phyloP scores from a whole-genome alignment of 2,113 vertebrate species.

The Ranitomeya variabilis region DNA sequence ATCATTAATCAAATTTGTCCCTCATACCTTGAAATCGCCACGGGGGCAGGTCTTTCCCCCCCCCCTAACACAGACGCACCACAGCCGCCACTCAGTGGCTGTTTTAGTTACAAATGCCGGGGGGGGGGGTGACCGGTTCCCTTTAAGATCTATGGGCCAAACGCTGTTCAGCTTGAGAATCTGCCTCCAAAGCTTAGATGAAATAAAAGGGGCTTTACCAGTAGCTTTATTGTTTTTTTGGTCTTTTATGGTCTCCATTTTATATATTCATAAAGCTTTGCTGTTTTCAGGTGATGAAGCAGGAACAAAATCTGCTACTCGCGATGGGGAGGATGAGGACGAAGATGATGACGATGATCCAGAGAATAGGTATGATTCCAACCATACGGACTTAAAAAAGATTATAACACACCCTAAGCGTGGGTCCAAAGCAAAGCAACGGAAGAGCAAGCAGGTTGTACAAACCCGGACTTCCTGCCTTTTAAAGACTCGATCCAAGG shows the following conservation, averaged over 20 bases:
- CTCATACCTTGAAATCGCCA: too few species aligned
- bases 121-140: too few species aligned
- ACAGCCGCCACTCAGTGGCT: too few species aligned
- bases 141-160: too few species aligned
- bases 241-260: not conserved
- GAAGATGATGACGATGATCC: slow-evolving; percentile 92
- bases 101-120: too few species aligned
- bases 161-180: too few species aligned
- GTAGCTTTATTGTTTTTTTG: not conserved
- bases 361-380: slow-evolving; percentile 97
- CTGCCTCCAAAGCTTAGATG: too few species aligned
- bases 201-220: too few species aligned
- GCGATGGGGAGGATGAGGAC: slow-evolving; percentile 79
- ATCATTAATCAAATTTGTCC: too few species aligned
- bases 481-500: slow-evolving; percentile 76
- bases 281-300: slow-evolving; percentile 84
- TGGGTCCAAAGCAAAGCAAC: slow-evolving; percentile 74
- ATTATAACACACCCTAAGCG: slow-evolving; percentile 80
- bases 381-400: slow-evolving; percentile 76
- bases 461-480: slow-evolving; percentile 72
- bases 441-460: slow-evolving; percentile 71
- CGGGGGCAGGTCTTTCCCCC: too few species aligned
- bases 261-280: not conserved
- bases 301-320: slow-evolving; percentile 76
- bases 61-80: too few species aligned